These are phyloP conservation scores for Eulemur coronatus DNA, from an alignment of 2,797 vertebrate genomes.

Conservation along the genomic window DNA sequence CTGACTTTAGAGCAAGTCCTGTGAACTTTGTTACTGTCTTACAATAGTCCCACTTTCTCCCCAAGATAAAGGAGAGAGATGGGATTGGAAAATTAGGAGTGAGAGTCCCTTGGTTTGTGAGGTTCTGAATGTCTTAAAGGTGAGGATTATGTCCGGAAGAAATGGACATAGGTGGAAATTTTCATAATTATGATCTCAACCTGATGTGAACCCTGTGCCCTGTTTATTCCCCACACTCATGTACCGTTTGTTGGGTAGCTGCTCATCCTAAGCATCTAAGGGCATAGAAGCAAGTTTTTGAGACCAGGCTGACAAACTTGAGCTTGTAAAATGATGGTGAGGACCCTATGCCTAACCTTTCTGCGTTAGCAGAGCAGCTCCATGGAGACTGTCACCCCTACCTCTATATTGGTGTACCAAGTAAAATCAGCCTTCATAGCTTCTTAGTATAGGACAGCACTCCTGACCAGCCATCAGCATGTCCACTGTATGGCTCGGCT, in stretches of 20 bases:
- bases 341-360: not conserved
- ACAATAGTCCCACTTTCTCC: not conserved
- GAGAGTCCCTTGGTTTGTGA: not conserved
- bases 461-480: fast-evolving
- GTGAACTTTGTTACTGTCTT: not conserved
- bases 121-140: not conserved
- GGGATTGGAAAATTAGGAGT: not conserved
- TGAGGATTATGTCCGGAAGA: not conserved
- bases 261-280: not conserved
- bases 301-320: not conserved
- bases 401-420: not conserved
- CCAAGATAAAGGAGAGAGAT: not conserved
- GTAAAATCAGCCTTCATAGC: not conserved
- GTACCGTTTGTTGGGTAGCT: not conserved
- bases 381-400: not conserved
- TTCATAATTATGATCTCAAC: not conserved
- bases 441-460: not conserved
- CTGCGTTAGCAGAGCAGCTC: not conserved
- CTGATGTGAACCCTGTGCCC: not conserved
- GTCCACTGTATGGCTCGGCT: fast-evolving
- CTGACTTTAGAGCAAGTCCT: not conserved
- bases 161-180: not conserved
- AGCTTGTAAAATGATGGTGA: not conserved
- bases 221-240: not conserved
- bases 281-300: not conserved